Evolutionary conservation across 35 echinoderm and acorn worm species (phyloP), one percentile per base, ranked within the genome.

Genomic region (Chiridota heheva): DNA sequence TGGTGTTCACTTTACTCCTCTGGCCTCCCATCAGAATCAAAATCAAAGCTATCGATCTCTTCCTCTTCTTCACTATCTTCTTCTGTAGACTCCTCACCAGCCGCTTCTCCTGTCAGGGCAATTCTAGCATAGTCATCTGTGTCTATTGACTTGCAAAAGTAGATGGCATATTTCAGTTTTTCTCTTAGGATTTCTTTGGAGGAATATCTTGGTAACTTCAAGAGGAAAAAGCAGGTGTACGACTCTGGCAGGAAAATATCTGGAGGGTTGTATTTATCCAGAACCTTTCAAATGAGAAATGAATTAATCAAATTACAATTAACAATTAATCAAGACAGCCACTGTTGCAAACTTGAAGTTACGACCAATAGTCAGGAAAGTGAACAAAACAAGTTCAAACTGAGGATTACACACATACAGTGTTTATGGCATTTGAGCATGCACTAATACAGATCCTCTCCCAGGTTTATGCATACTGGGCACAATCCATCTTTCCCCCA

Each of bases 81-180:
- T 2, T 91, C 89, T 18, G 82, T 88, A 16, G 95, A 84, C 32
- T 92, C 82, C 13, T 81, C 83, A 2, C 95, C 95, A 27, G 85
- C 95, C 0, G 95, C 77, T 34, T 98, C 95, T 5, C 95, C 95
- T 0, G 84, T 91, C 75, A 98, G 76, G 1, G 95, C 95, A 34
- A 98, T 98, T 15, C 95, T 55, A 35, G 95, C 95, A 31, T 98
- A 98, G 74, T 98, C 95, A 40, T 98, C 95, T 1, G 95, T 98
- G 85, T 98, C 95, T 43, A 98, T 98, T 67, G 95, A 98, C 89
- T 98, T 98, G 74, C 95, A 98, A 85, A 98, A 98, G 81, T 98
- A 91, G 81, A 98, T 98, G 85, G 95, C 95, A 36, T 98, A 98
- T 55, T 98, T 98, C 49, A 98, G 84, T 70, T 98, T 98, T 55